Percentiles rank a stretch among this genome's conserved stretches.
These are phyloP conservation scores for Microtus obscurus DNA, from an alignment of 2,797 vertebrate species.

Conservation along the genomic window DNA sequence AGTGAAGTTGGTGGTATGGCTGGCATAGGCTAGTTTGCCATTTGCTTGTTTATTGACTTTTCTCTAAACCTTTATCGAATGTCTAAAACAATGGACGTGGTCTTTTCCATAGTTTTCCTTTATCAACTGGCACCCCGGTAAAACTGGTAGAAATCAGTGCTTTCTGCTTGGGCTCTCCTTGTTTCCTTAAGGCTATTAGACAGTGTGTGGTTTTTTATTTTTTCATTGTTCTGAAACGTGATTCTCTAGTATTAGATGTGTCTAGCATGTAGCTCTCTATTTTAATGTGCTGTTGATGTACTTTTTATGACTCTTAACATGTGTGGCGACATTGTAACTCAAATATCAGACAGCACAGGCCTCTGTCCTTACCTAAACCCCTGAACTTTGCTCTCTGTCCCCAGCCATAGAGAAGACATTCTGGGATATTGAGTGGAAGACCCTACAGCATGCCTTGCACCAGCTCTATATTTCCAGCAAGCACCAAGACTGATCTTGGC, in stretches of 20 bases:
- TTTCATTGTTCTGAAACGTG: background rate
- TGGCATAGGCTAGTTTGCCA: background rate
- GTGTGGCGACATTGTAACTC: background rate
- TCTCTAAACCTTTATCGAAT: background rate
- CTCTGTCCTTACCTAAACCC: background rate
- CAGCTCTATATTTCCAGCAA: too few species aligned
- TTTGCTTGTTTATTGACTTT: background rate
- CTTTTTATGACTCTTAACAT: background rate
- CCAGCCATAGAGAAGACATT: accelerated
- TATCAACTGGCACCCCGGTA: background rate
- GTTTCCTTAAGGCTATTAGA: background rate
- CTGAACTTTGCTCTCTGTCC: background rate
- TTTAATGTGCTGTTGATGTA: background rate
- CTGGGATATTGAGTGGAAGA: background rate
- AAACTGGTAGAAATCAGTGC: background rate
- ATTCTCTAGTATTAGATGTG: background rate
- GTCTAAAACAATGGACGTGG: background rate
- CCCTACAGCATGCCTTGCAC: background rate
- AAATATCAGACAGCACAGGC: background rate
- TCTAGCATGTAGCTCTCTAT: background rate
- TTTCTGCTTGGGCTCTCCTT: background rate
- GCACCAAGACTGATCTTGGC: background rate
- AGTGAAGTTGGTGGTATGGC: accelerated
- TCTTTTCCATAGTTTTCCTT: background rate
- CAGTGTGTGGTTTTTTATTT: too few species aligned